A percentile compares a stretch with the other conserved stretches of the same genome.
These are phyloP conservation scores for Steinernema khuongi DNA, from an alignment of 1,140 invertebrate species.

Conservation along the genomic window DNA sequence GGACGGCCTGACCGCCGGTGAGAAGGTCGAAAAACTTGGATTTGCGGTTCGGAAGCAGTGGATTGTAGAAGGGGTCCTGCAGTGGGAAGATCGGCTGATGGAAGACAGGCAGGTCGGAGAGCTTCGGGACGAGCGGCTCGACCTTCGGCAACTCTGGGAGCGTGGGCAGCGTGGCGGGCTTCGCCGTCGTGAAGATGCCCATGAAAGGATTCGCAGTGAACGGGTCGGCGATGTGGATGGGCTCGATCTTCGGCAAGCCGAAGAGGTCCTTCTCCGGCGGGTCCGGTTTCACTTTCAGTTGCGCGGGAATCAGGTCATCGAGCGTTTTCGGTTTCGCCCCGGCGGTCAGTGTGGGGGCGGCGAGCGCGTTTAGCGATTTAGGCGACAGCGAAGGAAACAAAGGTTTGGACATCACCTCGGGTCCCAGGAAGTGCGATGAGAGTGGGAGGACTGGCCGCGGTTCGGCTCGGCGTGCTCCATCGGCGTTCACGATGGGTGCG, in stretches of 20 bases:
- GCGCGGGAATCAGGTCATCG: neutral
- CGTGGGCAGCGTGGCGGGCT: neutral
- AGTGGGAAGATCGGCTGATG: slow-evolving; percentile 33
- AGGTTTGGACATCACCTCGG: slow-evolving; percentile 8
- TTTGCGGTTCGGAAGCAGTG: slow-evolving; percentile 32
- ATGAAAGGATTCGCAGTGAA: slow-evolving; percentile 37
- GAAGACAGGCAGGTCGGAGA: slow-evolving; percentile 20
- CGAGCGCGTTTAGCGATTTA: neutral
- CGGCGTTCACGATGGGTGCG: slow-evolving; percentile 4
- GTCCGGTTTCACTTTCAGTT: neutral
- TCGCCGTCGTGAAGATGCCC: slow-evolving; percentile 31
- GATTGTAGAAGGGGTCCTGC: slow-evolving; percentile 42
- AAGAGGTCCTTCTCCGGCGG: slow-evolving; percentile 17
- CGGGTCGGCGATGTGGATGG: slow-evolving; percentile 20
- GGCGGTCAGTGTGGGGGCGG: neutral
- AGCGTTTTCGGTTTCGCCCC: neutral
- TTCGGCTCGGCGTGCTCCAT: slow-evolving; percentile 1
- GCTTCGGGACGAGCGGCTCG: slow-evolving; percentile 19
- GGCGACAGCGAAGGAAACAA: slow-evolving; percentile 7
- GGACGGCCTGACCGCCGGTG: slow-evolving; percentile 22
- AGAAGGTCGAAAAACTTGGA: slow-evolving; percentile 37
- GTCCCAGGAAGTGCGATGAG: neutral
- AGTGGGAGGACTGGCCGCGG: neutral
- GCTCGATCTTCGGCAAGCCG: slow-evolving; percentile 1
- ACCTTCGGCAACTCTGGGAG: slow-evolving; percentile 3